A percentile compares a stretch with the other conserved stretches of the same genome.
Conservation (phyloP, 2,113 vertebrate species). For the Pterophyllum scalare region DNA sequence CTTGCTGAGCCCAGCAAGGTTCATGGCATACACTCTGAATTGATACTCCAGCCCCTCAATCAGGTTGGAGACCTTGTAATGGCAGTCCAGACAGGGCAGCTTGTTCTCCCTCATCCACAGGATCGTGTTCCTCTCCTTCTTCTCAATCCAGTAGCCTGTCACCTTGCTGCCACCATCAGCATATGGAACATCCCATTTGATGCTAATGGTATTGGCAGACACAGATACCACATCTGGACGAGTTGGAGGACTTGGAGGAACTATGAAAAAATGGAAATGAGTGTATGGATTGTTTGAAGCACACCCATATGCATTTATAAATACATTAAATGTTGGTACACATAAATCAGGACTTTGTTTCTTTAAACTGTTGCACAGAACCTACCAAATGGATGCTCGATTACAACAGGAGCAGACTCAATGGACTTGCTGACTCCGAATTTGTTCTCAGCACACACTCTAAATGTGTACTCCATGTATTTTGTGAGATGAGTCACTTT, state of each 20-base stretch:
- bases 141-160: constrained; percentile 98
- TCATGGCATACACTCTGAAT: constrained; percentile 96
- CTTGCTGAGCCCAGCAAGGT: constrained; percentile 96
- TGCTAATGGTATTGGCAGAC: constrained; percentile 89
- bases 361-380: constrained; percentile 7
- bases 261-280: constrained; percentile 69
- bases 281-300: neutral
- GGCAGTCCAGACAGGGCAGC: constrained; percentile 90
- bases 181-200: constrained; percentile 97
- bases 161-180: constrained; percentile 95
- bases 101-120: constrained; percentile 99
- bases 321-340: neutral
- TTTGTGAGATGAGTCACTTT: constrained; percentile 96
- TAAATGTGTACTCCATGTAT: constrained; percentile 98
- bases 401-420: constrained; percentile 89
- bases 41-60: constrained; percentile 98
- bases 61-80: constrained; percentile 90
- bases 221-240: constrained; percentile 93
- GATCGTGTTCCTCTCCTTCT: constrained; percentile 98
- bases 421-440: constrained; percentile 96
- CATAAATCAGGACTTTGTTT: neutral
- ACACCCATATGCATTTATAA: neutral
- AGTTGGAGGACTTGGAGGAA: constrained; percentile 93
- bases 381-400: constrained; percentile 97
- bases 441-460: constrained; percentile 95